A percentile compares a stretch with the other conserved stretches of the same genome.
These are phyloP conservation scores for Drosophila anceps DNA, from an alignment of 2,888 invertebrate genomes.

Conservation along the genomic window DNA sequence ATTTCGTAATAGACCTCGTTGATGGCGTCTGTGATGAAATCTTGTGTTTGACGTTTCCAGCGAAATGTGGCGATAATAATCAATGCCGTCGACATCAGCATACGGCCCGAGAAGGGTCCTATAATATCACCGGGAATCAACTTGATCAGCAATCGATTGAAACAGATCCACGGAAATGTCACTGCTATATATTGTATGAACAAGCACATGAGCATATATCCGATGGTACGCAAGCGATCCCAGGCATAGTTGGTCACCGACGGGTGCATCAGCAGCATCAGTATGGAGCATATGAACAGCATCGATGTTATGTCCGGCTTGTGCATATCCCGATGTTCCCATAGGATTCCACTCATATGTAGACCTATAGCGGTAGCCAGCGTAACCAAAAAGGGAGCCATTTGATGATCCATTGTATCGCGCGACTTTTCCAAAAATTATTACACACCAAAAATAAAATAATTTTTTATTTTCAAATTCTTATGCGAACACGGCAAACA, in stretches of 20 bases:
- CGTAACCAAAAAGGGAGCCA: neutral
- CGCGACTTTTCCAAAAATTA: neutral
- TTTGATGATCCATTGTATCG: neutral
- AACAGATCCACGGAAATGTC: neutral
- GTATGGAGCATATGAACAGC: neutral
- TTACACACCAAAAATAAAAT: too few relatives aligned
- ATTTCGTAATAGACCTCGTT: neutral
- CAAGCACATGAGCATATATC: neutral
- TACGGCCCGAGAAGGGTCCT: neutral
- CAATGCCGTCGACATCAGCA: neutral
- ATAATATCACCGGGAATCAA: rapidly evolving
- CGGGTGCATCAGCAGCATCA: slow-evolving; percentile 1
- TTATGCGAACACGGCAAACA: neutral
- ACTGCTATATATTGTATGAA: neutral
- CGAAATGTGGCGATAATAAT: neutral
- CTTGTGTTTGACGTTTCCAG: neutral
- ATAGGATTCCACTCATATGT: neutral
- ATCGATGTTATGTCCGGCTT: slow-evolving; percentile 1
- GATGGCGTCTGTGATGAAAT: neutral
- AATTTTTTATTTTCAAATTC: neutral
- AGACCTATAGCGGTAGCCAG: neutral
- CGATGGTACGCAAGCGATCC: rapidly evolving
- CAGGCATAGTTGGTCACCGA: rapidly evolving
- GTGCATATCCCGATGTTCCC: neutral
- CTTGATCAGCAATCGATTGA: neutral